Conservation (phyloP, 1,140 invertebrate species). For the Piezodorus guildinii region DNA sequence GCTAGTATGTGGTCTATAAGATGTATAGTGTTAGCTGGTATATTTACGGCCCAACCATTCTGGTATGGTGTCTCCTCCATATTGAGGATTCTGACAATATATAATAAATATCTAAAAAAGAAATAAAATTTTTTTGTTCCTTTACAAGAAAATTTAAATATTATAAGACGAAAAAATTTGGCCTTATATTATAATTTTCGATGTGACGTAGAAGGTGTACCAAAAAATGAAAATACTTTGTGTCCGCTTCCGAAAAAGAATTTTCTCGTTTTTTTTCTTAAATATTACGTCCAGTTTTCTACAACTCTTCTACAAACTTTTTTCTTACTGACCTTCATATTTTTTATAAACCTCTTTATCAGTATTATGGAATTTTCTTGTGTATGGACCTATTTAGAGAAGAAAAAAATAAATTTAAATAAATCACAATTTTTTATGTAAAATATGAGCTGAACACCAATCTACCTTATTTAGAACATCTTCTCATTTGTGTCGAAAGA, state of each 20-base stretch:
- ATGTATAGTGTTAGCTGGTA: conserved; percentile 23
- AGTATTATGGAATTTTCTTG: conserved; percentile 19
- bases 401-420: no score
- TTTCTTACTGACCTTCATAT: conserved; percentile 6
- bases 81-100: conserved; percentile 25
- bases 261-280: conserved; percentile 3
- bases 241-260: neutral
- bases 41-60: neutral
- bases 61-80: conserved; percentile 15
- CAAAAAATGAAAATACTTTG: neutral
- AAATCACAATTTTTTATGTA: conserved; percentile 17
- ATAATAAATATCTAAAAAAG: conserved; percentile 17
- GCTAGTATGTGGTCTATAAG: conserved; percentile 26
- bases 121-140: conserved; percentile 15
- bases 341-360: conserved; percentile 22
- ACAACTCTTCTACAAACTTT: conserved; percentile 1
- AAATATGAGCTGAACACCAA: conserved; percentile 24
- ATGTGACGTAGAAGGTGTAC: conserved; percentile 20
- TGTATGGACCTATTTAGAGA: conserved; percentile 1
- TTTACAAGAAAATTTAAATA: conserved; percentile 4
- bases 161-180: conserved; percentile 14
- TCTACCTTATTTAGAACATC: conserved; percentile 20
- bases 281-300: conserved; percentile 22
- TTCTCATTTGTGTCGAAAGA: conserved; percentile 13
- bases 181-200: conserved; percentile 19